A percentile compares a stretch with the other conserved stretches of the same genome.
These are phyloP conservation scores for Muraenolepis orangiensis DNA, from an alignment of 2,797 vertebrate species.

Conservation along the genomic window DNA sequence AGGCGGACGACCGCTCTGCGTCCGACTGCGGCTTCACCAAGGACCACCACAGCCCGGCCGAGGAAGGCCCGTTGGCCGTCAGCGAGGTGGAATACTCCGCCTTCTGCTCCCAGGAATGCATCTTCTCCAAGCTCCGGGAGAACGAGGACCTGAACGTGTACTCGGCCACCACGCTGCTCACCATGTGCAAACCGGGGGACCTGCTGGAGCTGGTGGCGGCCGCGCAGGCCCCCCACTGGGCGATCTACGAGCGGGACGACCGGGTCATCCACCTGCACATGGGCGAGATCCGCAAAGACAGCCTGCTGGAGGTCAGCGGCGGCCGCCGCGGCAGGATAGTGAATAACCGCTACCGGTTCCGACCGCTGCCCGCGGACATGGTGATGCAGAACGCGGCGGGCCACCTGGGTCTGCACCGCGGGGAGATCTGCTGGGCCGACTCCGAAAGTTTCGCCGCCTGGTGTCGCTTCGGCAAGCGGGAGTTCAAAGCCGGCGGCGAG, in stretches of 20 bases:
- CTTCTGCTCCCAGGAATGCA: constrained; percentile 97
- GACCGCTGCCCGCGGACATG: constrained; percentile 90
- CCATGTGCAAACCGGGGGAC: constrained; percentile 95
- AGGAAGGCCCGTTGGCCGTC: constrained; percentile 80
- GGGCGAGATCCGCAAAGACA: constrained; percentile 96
- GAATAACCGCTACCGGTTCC: constrained; percentile 95
- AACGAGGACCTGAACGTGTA: constrained; percentile 91
- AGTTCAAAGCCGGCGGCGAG: constrained; percentile 97
- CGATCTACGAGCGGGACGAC: constrained; percentile 87
- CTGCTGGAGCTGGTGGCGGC: constrained; percentile 90
- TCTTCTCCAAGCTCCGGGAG: constrained; percentile 96
- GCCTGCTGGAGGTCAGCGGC: constrained; percentile 85
- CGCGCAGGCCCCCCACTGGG: constrained; percentile 91
- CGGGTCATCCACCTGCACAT: constrained; percentile 94
- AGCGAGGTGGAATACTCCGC: constrained; percentile 95
- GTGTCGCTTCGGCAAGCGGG: constrained; percentile 98
- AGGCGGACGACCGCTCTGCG: constrained; percentile 94
- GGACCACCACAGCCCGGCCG: constrained; percentile 81
- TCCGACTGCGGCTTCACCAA: constrained; percentile 85
- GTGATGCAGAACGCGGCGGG: constrained; percentile 97
- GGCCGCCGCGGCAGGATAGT: constrained; percentile 91
- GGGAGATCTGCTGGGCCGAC: constrained; percentile 97
- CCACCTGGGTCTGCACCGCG: constrained; percentile 90
- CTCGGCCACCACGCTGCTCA: constrained; percentile 85
- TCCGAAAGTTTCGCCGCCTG: constrained; percentile 99